phyloP scores from a whole-genome alignment of 2,113 vertebrate genomes.

The Bos indicus region DNA sequence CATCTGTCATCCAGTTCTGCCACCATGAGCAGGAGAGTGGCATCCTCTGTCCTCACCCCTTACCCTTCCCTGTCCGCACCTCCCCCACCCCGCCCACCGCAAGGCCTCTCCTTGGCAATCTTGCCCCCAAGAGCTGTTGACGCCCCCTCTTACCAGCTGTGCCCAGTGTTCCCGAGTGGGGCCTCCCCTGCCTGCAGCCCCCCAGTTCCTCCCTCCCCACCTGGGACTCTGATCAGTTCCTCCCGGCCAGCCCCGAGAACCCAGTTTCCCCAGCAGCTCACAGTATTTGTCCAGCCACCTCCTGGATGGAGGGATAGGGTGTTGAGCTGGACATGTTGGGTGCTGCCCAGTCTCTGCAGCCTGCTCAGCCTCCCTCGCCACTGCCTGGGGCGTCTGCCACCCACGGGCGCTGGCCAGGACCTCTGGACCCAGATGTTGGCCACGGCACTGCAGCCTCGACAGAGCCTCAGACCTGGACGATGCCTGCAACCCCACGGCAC shows the following conservation, averaged over 20 bases:
- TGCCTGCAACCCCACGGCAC: fast-evolving
- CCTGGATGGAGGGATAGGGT: too few relatives aligned
- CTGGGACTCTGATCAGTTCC: not conserved
- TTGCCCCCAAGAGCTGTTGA: not conserved
- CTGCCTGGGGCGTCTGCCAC: not conserved
- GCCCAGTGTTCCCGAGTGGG: not conserved
- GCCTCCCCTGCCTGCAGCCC: fast-evolving
- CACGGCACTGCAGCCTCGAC: fast-evolving
- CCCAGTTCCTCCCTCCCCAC: too few relatives aligned
- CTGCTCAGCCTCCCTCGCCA: not conserved
- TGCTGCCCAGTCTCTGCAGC: not conserved
- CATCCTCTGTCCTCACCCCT: fast-evolving
- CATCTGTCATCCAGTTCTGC: too few relatives aligned
- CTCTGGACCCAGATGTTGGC: not conserved
- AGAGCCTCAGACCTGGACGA: not conserved
- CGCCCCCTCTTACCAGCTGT: not conserved
- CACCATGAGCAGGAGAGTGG: too few relatives aligned
- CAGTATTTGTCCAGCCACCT: not conserved
- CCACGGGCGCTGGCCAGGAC: not conserved
- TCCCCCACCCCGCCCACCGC: fast-evolving
- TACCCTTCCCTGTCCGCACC: fast-evolving
- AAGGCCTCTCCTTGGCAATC: not conserved
- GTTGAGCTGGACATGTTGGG: not conserved
- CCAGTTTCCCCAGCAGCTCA: not conserved
- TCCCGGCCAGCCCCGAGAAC: not conserved